These are phyloP conservation scores for Megastigmus dorsalis DNA, from an alignment of 2,888 invertebrate species.

Conservation along the genomic window DNA sequence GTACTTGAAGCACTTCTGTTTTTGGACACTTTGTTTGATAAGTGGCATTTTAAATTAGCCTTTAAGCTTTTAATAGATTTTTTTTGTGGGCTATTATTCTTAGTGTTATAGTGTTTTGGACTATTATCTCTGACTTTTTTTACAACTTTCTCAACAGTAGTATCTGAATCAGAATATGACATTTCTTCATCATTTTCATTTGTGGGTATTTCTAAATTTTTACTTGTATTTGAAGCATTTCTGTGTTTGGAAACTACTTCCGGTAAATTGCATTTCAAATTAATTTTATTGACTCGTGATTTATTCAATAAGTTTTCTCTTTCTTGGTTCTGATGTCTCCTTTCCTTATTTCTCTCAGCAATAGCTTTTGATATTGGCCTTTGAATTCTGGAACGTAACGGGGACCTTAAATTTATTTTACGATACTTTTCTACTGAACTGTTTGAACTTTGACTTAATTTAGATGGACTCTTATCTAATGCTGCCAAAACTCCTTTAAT, in stretches of 20 bases:
- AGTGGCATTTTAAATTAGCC: too few relatives aligned
- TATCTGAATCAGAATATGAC: constrained; percentile 2
- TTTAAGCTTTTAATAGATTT: not conserved
- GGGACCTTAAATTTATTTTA: constrained; percentile 38
- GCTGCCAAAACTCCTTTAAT: constrained; percentile 26
- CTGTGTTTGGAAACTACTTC: constrained; percentile 1
- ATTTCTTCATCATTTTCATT: constrained; percentile 10
- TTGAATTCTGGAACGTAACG: constrained; percentile 16
- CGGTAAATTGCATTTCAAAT: not conserved
- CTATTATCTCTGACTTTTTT: not conserved
- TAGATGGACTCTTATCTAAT: constrained; percentile 50
- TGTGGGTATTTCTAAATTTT: not conserved
- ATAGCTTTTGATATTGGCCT: constrained; percentile 11
- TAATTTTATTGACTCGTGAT: not conserved
- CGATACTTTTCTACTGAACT: constrained; percentile 36
- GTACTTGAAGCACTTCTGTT: too few relatives aligned
- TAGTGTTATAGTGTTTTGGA: too few relatives aligned
- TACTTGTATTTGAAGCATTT: not conserved
- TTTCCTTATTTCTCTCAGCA: constrained; percentile 15
- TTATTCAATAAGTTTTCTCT: not conserved
- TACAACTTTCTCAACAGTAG: not conserved
- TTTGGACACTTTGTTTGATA: too few relatives aligned
- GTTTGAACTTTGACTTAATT: constrained; percentile 42
- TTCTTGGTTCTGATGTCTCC: not conserved
- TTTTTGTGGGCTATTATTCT: too few relatives aligned